phyloP scores from a whole-genome alignment of 2,797 vertebrate species.

The Pantherophis vulpinus region DNA sequence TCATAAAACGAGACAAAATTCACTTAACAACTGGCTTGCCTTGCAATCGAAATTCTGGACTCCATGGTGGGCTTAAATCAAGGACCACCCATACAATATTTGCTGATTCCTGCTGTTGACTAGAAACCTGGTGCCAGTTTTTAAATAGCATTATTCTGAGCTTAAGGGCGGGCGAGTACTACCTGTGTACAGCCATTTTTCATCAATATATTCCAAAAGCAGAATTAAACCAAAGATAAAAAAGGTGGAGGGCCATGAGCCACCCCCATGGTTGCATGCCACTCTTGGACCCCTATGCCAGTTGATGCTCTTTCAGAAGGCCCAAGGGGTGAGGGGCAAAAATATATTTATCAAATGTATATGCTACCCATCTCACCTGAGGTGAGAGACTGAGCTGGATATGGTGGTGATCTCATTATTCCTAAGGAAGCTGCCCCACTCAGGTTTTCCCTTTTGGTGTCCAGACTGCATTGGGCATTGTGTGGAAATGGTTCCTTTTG shows the following conservation, averaged over 20 bases:
- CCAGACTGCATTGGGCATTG: background rate
- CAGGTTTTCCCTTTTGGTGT: background rate
- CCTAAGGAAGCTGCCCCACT: background rate
- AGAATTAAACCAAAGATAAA: too few relatives aligned
- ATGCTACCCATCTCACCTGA: too few relatives aligned
- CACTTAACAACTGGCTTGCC: too few relatives aligned
- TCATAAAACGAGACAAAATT: background rate
- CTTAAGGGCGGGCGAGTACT: too few relatives aligned
- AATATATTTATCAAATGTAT: too few relatives aligned
- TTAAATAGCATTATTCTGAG: background rate
- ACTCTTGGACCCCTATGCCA: too few relatives aligned
- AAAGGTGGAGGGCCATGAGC: background rate
- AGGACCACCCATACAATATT: background rate
- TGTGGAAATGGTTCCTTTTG: background rate
- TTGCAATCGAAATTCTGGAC: too few relatives aligned
- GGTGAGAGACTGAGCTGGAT: background rate
- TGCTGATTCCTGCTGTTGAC: background rate
- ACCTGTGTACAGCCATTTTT: too few relatives aligned
- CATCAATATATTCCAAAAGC: too few relatives aligned
- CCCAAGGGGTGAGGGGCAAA: too few relatives aligned
- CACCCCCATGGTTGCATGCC: background rate
- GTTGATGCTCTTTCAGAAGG: too few relatives aligned
- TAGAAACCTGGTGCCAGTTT: background rate
- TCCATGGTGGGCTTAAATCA: too few relatives aligned
- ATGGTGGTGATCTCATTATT: background rate